Evolutionary conservation across 2,888 invertebrate genomes (phyloP).

Genomic region (Quadroppia sp.): DNA sequence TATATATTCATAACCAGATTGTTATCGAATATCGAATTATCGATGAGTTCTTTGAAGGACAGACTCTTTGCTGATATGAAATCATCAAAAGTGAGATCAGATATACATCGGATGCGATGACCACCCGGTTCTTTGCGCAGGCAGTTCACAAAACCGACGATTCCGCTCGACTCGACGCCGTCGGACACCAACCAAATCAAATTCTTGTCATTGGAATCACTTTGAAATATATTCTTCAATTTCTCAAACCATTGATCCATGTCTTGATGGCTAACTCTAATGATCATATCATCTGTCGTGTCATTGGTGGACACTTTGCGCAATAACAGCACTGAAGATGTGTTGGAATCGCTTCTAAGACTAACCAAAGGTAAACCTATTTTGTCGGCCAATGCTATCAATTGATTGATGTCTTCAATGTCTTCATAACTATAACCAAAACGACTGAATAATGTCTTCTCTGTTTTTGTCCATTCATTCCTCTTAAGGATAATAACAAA

Average conservation of each 20-base stretch:
- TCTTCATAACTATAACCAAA: background rate
- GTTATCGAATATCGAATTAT: background rate
- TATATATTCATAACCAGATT: slow-evolving; percentile 14
- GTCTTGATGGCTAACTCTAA: slow-evolving; percentile 38
- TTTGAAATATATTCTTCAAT: slow-evolving; percentile 68
- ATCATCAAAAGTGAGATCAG: slow-evolving; percentile 49
- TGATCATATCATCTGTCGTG: slow-evolving; percentile 21
- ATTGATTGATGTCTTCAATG: background rate
- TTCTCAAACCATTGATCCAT: slow-evolving; percentile 66
- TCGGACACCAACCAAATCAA: slow-evolving; percentile 54
- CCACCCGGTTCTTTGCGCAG: slow-evolving; percentile 54
- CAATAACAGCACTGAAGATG: slow-evolving; percentile 59
- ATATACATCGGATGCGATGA: slow-evolving; percentile 45
- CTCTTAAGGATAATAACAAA: slow-evolving; percentile 59
- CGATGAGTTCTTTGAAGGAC: background rate
- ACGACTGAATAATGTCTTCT: slow-evolving; percentile 47
- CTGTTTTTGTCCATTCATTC: slow-evolving; percentile 45
- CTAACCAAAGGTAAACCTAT: slow-evolving; percentile 43
- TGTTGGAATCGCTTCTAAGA: slow-evolving; percentile 63
- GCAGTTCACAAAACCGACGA: slow-evolving; percentile 57
- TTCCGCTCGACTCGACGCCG: slow-evolving; percentile 53
- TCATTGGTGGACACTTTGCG: slow-evolving; percentile 56
- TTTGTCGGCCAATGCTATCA: slow-evolving; percentile 35
- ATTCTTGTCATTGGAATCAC: slow-evolving; percentile 58
- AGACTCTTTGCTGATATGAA: background rate